Base-by-base conservation (phyloP, 2,797 vertebrate species). In the Myiothlypis chrysogaster region DNA sequence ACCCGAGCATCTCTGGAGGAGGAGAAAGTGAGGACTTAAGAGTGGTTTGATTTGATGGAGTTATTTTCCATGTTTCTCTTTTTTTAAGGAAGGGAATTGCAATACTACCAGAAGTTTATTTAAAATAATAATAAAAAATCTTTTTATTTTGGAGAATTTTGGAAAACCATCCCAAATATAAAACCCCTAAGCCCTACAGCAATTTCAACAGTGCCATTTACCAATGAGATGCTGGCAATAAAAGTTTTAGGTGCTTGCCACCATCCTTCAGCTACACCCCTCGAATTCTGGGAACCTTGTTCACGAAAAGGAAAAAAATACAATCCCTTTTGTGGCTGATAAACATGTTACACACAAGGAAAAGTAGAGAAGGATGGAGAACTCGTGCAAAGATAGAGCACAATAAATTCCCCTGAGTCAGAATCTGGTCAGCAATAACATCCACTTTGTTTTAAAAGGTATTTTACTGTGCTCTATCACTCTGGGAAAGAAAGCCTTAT, bases 1-100 rank as follows among this genome's bases (percentile, higher is more conserved):
- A 83, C 30, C 61, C 83, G 73, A 28, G 73, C 61, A 86, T 96
- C 97, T 97, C 97, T 78, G 72, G 97, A 97, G 96, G 91, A 97
- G 94, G 77, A 59, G 77, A 9, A 84, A 96, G 84, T 27, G 86
- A 93, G 90, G 88, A 60, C 47, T 88, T 60, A 1, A 34, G 91
- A 64, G 88, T 22, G 44, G 70, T 95, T 97, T 93, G 72, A 6
- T 70, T 82, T 86, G 80, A 76, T 77, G 70, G 59, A 90, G 44
- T 70, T 72, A 17, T 23, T 87, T 89, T 70, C 37, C 69, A 13
- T 27, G 17, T 19, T 50, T 44, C 28, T 30, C 18, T 30, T 34
- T n/a, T 37, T 52, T 53, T 16, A 20, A 8, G 44, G 17, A 43
- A 43, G 41, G 37, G 35, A 44, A 81, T 34, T 72, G 59, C 52